Evolutionary conservation across 1,140 invertebrate species (phyloP).

Genomic region (Melipona quadrifasciata): DNA sequence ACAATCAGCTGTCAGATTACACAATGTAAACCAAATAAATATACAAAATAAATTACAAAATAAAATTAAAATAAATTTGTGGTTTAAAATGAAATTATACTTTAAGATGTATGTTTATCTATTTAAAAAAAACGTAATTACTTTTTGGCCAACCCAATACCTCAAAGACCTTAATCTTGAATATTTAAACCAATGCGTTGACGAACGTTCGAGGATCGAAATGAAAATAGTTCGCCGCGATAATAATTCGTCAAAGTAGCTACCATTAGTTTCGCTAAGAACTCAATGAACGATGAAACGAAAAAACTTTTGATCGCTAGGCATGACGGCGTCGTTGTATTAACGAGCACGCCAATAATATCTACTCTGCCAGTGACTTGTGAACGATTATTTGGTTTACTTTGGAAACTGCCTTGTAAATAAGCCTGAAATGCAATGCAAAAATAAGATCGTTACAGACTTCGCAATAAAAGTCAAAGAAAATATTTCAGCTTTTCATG

Average conservation of each 20-base stretch:
- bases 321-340: neutral
- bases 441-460: neutral
- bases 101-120: too few relatives aligned
- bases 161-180: too few relatives aligned
- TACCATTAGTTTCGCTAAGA: neutral
- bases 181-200: neutral
- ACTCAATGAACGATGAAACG: neutral
- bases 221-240: neutral
- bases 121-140: too few relatives aligned
- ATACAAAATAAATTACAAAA: too few relatives aligned
- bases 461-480: neutral
- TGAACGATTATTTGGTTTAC: constrained; percentile 11
- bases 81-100: too few relatives aligned
- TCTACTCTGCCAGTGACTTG: neutral
- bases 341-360: constrained; percentile 4
- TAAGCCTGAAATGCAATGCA: neutral
- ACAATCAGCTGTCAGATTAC: too few relatives aligned
- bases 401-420: neutral
- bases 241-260: neutral
- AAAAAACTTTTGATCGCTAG: neutral
- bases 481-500: neutral
- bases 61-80: too few relatives aligned
- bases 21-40: too few relatives aligned
- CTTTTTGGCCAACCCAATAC: neutral
- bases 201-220: neutral